These are phyloP conservation scores for Leptarthrus brevirostris DNA, from an alignment of 2,888 invertebrate genomes.

Conservation along the genomic window DNA sequence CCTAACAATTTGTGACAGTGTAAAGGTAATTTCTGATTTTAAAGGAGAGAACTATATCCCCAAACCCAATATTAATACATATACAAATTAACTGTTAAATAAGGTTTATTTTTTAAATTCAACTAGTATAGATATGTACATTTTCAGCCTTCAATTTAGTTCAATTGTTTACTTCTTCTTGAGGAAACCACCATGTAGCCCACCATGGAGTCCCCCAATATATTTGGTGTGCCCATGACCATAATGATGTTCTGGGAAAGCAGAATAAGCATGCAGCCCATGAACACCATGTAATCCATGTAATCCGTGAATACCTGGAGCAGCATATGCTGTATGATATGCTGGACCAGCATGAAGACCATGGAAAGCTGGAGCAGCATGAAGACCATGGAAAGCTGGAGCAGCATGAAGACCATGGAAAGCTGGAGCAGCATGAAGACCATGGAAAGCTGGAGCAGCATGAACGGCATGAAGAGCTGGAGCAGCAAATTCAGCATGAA, in stretches of 20 bases:
- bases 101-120: no score
- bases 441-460: slow-evolving; percentile 4
- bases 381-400: neutral
- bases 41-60: no score
- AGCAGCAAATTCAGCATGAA: neutral
- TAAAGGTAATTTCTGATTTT: no score
- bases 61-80: no score
- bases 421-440: neutral
- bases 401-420: neutral
- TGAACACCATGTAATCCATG: no score
- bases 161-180: no score
- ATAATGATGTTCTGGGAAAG: no score
- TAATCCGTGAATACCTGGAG: neutral
- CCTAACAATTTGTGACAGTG: no score
- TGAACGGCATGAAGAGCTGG: neutral
- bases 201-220: neutral
- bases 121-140: no score
- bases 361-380: neutral
- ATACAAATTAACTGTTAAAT: no score
- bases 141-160: no score
- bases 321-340: neutral
- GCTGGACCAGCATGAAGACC: neutral
- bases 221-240: slow-evolving; percentile 22
- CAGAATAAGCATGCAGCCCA: no score
- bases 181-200: slow-evolving; percentile 1